phyloP scores from a whole-genome alignment of 2,113 vertebrate genomes.

The Gambusia holbrooki region DNA sequence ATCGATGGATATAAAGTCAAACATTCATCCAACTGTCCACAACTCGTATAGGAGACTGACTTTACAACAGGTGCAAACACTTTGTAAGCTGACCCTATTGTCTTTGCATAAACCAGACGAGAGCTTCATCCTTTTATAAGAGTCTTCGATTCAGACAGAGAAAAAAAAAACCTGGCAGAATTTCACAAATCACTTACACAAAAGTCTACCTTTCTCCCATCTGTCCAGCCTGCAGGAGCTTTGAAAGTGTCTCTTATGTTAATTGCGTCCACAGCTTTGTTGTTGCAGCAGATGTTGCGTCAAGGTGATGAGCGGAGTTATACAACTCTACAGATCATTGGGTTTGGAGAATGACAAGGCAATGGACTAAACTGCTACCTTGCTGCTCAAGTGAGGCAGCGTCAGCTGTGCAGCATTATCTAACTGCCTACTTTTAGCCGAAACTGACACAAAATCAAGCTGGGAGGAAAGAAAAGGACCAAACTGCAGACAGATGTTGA shows the following conservation, averaged over 20 bases:
- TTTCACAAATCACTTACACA: background rate
- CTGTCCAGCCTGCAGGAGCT: background rate
- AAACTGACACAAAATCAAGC: background rate
- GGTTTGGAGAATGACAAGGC: background rate
- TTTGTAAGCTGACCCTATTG: background rate
- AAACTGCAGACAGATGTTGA: too few relatives aligned
- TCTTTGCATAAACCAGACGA: background rate
- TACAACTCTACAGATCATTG: background rate
- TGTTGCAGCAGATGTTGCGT: background rate
- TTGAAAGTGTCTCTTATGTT: slow-evolving; percentile 1
- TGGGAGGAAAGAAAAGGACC: background rate
- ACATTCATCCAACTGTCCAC: background rate
- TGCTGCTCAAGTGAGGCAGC: background rate
- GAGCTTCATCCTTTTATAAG: background rate
- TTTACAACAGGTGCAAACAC: background rate
- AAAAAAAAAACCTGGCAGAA: background rate
- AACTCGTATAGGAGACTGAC: background rate
- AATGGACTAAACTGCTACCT: background rate
- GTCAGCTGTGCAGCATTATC: background rate
- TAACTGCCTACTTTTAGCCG: background rate
- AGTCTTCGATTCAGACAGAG: background rate
- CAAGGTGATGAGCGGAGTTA: background rate
- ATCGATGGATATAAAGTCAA: too few relatives aligned
- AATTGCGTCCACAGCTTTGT: background rate
- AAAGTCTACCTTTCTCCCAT: background rate